Evolutionary conservation across 1,140 invertebrate species (phyloP), one percentile per base, ranked within the genome.

Genomic region (Drosophila miranda): DNA sequence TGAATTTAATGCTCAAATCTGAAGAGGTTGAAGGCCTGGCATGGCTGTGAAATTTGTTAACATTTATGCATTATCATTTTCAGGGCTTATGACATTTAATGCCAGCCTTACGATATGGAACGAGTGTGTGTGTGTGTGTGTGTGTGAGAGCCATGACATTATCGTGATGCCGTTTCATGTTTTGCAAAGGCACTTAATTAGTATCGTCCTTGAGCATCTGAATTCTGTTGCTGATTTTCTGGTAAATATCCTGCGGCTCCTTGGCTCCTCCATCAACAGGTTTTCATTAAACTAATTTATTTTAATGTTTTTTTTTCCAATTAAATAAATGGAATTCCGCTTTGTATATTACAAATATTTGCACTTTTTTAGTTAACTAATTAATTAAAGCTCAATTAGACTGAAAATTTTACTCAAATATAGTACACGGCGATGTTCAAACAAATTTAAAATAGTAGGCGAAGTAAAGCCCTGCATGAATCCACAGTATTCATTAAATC

Each of bases 31-130:
- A 41, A 46, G 16, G 45, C 41, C 11, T 6, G 26, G 3, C 7
- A 16, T 38, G 69, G 44, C 62, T 75, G 59, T 70, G 44, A 86
- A 84, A 84, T 86, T 77, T 75, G 81, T 86, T 86, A 84, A 77
- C 73, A 74, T 86, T 51, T 68, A 70, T 64, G 63, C 64, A 78
- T 79, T 79, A 76, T 67, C 61, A 70, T 86, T 77, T 87, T 5
- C 34, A 38, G 11, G 58, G 54, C 73, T 77, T 59, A 73, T 64
- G 77, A 64, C 60, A 73, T 78, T 72, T 44, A 66, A 62, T 74
- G 21, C 30, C 30, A 38, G n/a, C 13, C 38, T 14, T 14, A 34
- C 6, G 43, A n/a, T 9, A 19, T 26, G 19, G 23, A 11, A 21
- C 6, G 14, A 1, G 2, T n/a, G 14, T 23, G 6, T 48, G 30